Base-by-base conservation (phyloP, 2,113 vertebrate species). In the Pseudonaja textilis region DNA sequence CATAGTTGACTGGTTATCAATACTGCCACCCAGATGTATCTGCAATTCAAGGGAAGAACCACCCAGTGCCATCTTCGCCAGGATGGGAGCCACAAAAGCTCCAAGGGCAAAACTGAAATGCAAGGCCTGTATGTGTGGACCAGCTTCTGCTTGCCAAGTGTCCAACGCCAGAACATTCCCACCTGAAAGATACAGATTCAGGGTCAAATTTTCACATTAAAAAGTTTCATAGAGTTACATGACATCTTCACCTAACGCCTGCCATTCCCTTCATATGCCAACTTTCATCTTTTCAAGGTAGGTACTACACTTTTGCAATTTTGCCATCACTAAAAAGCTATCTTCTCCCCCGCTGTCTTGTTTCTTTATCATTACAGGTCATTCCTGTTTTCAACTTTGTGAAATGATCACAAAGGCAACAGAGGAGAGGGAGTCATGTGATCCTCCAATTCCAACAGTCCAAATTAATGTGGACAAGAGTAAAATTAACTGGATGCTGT, bases 41-140 rank as follows among this genome's bases (percentile, higher is more conserved):
- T 91, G 56, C 57, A 81, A 59, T 85, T 95, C 95, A 39, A 88
- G 16, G 5, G 94, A n/a, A 85, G 92, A 50, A 0, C 91, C 59
- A 1, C 98, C 97, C 39, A 99, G 93, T 5, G 98, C 96, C 96
- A 99, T 86, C 93, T 99, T 99, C 93, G 99, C 98, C 74, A 99
- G 97, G 94, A 99, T 97, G 0, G 99, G 99, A 14, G 99, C 98
- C 85, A 96, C 88, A 23, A 99, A 98, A 4, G 99, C 99, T 3
- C 99, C 99, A 0, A 96, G 96, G 0, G 99, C 99, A 54, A 99
- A 99, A 96, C 98, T 98, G 98, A 99, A 99, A 96, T 99, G 99
- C 29, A 99, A 97, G 56, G 99, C 99, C 97, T 99, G 99, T 97
- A 99, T 94, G 56, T 99, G 98, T 0, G 99, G 98, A 29, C 98